Base-by-base conservation (phyloP, 2,888 invertebrate genomes). In the Poecilobothrus nobilitatus region DNA sequence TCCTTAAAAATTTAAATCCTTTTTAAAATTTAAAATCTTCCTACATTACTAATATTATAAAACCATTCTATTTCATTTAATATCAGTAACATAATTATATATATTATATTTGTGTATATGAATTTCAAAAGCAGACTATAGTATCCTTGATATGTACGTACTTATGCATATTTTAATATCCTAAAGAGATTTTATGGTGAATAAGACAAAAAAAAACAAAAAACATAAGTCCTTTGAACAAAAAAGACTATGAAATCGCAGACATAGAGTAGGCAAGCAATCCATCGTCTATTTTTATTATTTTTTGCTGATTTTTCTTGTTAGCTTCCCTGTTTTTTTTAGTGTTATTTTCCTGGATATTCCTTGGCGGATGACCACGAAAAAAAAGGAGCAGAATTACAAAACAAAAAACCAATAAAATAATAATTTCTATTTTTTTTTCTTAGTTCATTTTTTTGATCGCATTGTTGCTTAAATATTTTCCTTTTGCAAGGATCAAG, bases 211-310 rank as follows among this genome's bases (percentile, higher is more conserved):
- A 41, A 41, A 41, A 41, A 41, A 41, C 4, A 41, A 41, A 41
- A 6, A 41, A 15, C 41, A 6, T 8, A 9, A 41, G 41, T 41
- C 41, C 15, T 15, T 12, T 18, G 53, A 18, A 53, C 53, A 53
- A 53, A 1, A 53, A 53, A 53, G 53, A 53, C 53, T 53, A 53
- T 53, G 53, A n/a, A 53, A 53, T 53, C 53, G 53, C 53, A 53
- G 53, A 53, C 53, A 53, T 53, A 53, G 53, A 53, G 53, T 53
- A 53, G 18, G 53, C 53, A 53, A 53, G 53, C 53, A 53, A 53
- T 53, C 53, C 7, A 2, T 53, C 53, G 53, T 53, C 53, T 18
- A 18, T 8, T 53, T 53, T 53, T 53, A 4, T n/a, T 53, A 2
- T 53, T 53, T n/a, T 3, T 53, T 53, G 7, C 15, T 53, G 15